Base-by-base conservation (phyloP, 1,140 invertebrate genomes). In the Centruroides vittatus region DNA sequence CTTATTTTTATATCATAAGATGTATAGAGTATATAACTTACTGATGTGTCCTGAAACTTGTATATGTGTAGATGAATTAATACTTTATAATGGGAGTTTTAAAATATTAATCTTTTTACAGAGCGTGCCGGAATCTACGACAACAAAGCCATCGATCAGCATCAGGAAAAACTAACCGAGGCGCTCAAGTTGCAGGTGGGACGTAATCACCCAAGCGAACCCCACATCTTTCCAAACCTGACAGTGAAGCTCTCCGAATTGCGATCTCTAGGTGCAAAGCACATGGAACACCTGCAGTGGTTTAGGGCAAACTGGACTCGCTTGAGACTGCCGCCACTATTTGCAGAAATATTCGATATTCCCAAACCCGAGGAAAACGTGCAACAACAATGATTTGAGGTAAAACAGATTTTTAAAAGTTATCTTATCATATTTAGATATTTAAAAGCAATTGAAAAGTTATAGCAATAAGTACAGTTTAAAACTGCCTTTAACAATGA, bases 261-360 rank as follows among this genome's bases (percentile, higher is more conserved):
- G 56, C 78, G 86, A 54, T 81, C 82, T 46, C 79, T 97, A n/a
- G 89, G 92, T 2, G 79, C 79, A 13, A 85, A 86, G 66, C 92
- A 96, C 74, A 81, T 84, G 63, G 83, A 86, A 67, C 85, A 93
- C 66, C 78, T 97, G 64, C 82, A 88, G 69, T 97, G 92, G 90
- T 93, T 91, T 73, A 81, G 91, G 63, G 76, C 82, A 61, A 86
- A 93, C 75, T 95, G 91, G 91, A 81, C 81, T 60, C 84, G 85
- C 67, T 79, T 94, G 47, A 81, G 83, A 62, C 66, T 73, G 57
- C 93, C 93, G 47, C 90, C 92, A 3, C 81, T 98, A 48, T 97
- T 94, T 74, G 89, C 93, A 35, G 93, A 98, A 76, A 95, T 96
- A 68, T 97, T 95, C 74, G 93, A 98, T 80, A 95, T 98, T 78